Evolutionary conservation across 2,888 invertebrate genomes (phyloP).

Genomic region (Colletes collaris): DNA sequence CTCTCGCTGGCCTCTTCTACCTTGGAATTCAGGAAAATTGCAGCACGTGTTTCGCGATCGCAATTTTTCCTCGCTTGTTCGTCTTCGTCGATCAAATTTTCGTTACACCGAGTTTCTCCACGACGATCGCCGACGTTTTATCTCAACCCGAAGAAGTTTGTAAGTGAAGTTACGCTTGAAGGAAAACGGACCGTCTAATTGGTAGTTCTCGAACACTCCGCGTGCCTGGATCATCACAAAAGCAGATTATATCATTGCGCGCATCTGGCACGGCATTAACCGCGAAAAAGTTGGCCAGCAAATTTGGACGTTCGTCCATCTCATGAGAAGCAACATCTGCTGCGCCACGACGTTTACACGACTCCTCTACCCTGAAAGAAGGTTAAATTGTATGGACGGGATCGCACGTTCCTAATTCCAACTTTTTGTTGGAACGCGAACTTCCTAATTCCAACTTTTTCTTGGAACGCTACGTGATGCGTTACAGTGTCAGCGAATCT

Average conservation of each 20-base stretch:
- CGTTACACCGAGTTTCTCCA: neutral
- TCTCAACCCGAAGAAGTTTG: conserved; percentile 7
- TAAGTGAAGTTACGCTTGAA: neutral
- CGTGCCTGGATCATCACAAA: conserved; percentile 32
- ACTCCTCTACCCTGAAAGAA: conserved; percentile 52
- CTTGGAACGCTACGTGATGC: too few species aligned
- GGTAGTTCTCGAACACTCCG: conserved; percentile 31
- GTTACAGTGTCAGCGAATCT: too few species aligned
- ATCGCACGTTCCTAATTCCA: conserved; percentile 52
- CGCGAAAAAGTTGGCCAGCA: conserved; percentile 65
- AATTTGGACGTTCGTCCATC: conserved; percentile 55
- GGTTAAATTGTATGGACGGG: conserved; percentile 52
- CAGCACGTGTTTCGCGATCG: too few species aligned
- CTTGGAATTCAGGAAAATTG: too few species aligned
- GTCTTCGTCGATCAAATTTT: neutral
- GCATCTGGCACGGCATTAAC: conserved; percentile 65
- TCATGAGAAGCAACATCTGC: conserved; percentile 66
- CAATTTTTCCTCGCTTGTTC: neutral
- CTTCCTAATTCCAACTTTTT: too few species aligned
- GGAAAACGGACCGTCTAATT: conserved; percentile 30
- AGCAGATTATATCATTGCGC: conserved; percentile 61
- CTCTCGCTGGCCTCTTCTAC: too few species aligned
- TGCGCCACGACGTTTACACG: conserved; percentile 13
- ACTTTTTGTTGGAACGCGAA: conserved; percentile 40
- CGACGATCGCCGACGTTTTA: neutral